A percentile compares a stretch with the other conserved stretches of the same genome.
Conservation (phyloP, 2,113 vertebrate genomes). For the Engraulis encrasicolus region DNA sequence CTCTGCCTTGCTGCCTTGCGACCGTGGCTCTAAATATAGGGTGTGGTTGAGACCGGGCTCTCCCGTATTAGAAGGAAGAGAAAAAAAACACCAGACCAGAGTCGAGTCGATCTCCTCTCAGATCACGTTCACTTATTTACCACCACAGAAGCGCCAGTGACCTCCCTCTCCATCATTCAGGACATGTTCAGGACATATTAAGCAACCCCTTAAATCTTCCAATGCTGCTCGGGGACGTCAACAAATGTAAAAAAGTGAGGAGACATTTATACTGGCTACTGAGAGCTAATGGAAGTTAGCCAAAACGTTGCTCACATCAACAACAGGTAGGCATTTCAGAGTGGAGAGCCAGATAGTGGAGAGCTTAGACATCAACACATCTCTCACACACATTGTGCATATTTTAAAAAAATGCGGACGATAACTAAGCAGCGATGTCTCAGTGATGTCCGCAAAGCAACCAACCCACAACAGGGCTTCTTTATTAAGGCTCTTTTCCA, state of each 20-base stretch:
- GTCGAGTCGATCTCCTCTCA: constrained; percentile 8
- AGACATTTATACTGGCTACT: background rate
- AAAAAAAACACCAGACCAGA: constrained; percentile 26
- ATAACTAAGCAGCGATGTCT: too few species aligned
- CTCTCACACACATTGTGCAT: too few species aligned
- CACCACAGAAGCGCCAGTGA: background rate
- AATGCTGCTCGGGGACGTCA: background rate
- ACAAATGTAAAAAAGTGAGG: background rate
- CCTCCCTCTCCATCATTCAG: background rate
- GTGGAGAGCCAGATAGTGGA: background rate
- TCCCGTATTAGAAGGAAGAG: constrained; percentile 31
- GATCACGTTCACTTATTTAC: constrained; percentile 16
- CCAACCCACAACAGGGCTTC: too few species aligned
- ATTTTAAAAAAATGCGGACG: too few species aligned
- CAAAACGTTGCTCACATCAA: background rate
- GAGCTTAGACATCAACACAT: background rate
- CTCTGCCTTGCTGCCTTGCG: constrained; percentile 36
- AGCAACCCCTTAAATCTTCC: background rate
- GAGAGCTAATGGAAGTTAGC: background rate
- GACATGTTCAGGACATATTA: background rate
- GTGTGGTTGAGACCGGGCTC: constrained; percentile 40
- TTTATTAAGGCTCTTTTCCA: too few species aligned
- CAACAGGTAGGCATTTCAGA: background rate
- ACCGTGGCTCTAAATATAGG: constrained; percentile 50
- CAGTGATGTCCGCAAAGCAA: too few species aligned